phyloP scores from a whole-genome alignment of 2,888 invertebrate species.

The Pyrgus malvae region DNA sequence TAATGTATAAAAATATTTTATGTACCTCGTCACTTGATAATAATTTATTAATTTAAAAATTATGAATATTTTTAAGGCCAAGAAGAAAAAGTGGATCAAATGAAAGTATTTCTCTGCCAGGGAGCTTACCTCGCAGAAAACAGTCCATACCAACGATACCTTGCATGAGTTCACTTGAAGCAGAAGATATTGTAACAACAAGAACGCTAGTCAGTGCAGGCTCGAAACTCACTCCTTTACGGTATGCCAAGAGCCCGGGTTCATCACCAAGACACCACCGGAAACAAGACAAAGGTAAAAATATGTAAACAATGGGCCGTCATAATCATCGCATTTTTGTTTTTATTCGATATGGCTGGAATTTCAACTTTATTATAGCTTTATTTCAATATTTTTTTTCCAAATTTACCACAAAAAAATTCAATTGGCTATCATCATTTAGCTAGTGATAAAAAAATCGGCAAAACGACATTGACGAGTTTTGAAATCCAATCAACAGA shows the following conservation, averaged over 20 bases:
- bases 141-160: slow-evolving; percentile 78
- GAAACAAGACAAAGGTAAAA: slow-evolving; percentile 64
- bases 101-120: slow-evolving; percentile 84
- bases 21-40: not conserved
- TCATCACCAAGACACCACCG: slow-evolving; percentile 79
- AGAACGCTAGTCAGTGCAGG: slow-evolving; percentile 74
- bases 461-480: slow-evolving; percentile 23
- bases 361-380: not conserved
- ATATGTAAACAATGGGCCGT: not conserved
- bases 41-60: too few relatives aligned
- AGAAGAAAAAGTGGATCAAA: slow-evolving; percentile 79
- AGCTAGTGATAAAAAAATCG: slow-evolving; percentile 7
- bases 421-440: not conserved
- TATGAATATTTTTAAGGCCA: too few relatives aligned
- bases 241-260: slow-evolving; percentile 71
- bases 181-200: slow-evolving; percentile 74
- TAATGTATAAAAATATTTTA: slow-evolving; percentile 1
- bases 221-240: slow-evolving; percentile 70
- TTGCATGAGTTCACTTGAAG: slow-evolving; percentile 73
- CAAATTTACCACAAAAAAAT: slow-evolving; percentile 7
- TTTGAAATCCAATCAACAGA: slow-evolving; percentile 46
- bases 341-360: not conserved
- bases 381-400: slow-evolving; percentile 3
- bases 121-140: slow-evolving; percentile 83
- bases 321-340: not conserved